Evolutionary conservation across 2,797 vertebrate species (phyloP).

Genomic region (Poeciliopsis infans): DNA sequence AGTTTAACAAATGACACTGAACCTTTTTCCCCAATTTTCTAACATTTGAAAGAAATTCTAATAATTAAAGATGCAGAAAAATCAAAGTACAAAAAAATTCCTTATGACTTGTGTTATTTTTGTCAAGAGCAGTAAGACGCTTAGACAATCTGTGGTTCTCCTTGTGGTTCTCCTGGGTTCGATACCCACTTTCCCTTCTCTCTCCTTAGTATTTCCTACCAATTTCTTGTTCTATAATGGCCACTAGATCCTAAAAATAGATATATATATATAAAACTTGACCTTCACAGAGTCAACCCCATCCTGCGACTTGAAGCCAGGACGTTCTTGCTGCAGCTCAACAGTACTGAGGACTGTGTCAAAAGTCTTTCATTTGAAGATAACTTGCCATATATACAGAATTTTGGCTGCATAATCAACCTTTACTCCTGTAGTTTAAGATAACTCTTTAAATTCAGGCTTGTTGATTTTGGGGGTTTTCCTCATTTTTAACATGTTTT

Average conservation of each 20-base stretch:
- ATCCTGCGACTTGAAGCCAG: background rate
- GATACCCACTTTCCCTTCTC: no score
- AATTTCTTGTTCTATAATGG: no score
- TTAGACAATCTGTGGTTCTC: background rate
- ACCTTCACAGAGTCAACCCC: background rate
- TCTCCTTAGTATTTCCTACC: no score
- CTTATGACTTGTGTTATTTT: background rate
- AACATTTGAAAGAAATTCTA: background rate
- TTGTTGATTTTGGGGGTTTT: background rate
- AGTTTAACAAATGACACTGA: background rate
- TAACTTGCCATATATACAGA: background rate
- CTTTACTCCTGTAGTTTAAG: background rate
- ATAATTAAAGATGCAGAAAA: background rate
- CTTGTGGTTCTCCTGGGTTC: no score
- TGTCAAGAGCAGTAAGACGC: background rate
- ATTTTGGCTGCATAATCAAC: background rate
- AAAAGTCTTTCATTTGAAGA: background rate
- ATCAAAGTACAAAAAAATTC: background rate
- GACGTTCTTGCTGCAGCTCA: background rate
- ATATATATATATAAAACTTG: no score
- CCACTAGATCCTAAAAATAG: no score
- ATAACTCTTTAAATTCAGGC: background rate
- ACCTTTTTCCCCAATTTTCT: background rate
- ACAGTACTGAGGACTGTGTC: background rate
- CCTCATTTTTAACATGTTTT: background rate